Evolutionary conservation across 1,140 invertebrate genomes (phyloP).

Genomic region (Pemphigus obesinymphae): DNA sequence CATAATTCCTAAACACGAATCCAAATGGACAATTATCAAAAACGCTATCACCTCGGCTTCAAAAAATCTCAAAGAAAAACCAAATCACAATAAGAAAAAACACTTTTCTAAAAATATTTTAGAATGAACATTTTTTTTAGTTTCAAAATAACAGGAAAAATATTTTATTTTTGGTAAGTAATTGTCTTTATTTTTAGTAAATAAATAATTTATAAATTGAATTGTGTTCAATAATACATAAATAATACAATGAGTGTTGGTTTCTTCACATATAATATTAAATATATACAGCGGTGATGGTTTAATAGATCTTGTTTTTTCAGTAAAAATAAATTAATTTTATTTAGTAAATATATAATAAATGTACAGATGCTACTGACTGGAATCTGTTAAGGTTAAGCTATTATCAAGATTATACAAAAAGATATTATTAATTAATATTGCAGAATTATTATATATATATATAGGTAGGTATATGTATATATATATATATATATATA

Average conservation of each 20-base stretch:
- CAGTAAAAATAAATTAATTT: conserved; percentile 2
- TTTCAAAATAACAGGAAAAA: too few species aligned
- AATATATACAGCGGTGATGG: not conserved
- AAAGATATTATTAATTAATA: not conserved
- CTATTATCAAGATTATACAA: not conserved
- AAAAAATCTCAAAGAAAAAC: too few species aligned
- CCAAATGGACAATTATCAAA: too few species aligned
- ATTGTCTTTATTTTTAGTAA: not conserved
- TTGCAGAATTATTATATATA: not conserved
- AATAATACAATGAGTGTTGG: not conserved
- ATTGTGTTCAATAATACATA: not conserved
- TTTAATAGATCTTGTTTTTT: not conserved
- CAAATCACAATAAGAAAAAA: too few species aligned
- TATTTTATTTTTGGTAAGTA: not conserved
- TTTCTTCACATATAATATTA: not conserved
- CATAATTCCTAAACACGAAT: too few species aligned
- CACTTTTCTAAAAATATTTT: too few species aligned
- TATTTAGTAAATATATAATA: not conserved
- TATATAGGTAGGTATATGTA: too few species aligned
- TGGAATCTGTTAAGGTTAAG: not conserved
- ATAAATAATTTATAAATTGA: not conserved
- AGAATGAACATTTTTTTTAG: too few species aligned
- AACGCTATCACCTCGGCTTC: too few species aligned
- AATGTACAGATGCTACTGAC: not conserved
- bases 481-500: not conserved